phyloP scores from a whole-genome alignment of 2,797 vertebrate genomes.

The Cheirogaleus major region DNA sequence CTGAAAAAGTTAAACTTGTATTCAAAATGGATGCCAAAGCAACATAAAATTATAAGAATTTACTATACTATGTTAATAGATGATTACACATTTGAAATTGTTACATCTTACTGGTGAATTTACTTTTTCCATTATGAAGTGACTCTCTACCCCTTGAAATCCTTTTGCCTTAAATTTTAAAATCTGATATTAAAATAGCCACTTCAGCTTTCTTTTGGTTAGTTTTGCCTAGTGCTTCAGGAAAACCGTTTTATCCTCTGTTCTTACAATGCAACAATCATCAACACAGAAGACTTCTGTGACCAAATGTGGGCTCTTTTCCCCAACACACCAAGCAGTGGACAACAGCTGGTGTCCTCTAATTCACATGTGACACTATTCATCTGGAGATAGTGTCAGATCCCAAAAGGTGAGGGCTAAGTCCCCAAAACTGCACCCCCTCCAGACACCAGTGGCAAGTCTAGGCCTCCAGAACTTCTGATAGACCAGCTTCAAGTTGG shows the following conservation, averaged over 20 bases:
- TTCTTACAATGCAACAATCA: too few relatives aligned
- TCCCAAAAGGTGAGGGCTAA: neutral
- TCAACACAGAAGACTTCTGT: too few relatives aligned
- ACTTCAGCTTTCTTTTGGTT: neutral
- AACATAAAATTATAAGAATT: too few relatives aligned
- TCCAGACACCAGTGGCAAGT: neutral
- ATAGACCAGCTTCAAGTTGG: neutral
- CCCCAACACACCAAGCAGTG: too few relatives aligned
- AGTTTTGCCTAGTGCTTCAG: neutral
- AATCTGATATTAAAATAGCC: neutral
- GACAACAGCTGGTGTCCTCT: too few relatives aligned
- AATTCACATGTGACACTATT: too few relatives aligned
- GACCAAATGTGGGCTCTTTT: too few relatives aligned
- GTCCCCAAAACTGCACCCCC: neutral
- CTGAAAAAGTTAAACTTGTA: too few relatives aligned
- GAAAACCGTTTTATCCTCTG: too few relatives aligned
- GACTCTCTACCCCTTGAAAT: neutral
- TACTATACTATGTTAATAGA: neutral
- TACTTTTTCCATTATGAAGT: neutral
- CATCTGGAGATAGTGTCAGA: too few relatives aligned
- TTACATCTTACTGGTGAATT: neutral
- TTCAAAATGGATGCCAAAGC: too few relatives aligned
- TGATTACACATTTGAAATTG: neutral
- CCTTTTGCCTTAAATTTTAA: neutral
- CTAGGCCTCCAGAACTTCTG: neutral